Evolutionary conservation across 2,113 vertebrate genomes (phyloP).

Genomic region (Chamaea fasciata): DNA sequence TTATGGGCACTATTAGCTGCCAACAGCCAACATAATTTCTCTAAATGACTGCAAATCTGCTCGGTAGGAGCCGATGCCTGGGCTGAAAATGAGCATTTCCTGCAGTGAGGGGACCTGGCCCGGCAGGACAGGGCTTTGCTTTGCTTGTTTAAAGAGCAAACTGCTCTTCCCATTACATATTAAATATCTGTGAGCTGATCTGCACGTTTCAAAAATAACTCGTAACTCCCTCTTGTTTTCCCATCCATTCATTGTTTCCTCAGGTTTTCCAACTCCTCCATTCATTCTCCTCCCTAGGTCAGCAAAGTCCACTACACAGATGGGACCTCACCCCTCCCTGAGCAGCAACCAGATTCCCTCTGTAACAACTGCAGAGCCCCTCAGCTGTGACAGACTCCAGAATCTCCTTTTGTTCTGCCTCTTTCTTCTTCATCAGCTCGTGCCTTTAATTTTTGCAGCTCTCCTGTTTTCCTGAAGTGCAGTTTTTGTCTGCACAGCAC

Average conservation of each 20-base stretch:
- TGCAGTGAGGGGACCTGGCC: background rate
- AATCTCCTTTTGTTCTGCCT: background rate
- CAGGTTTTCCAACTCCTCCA: background rate
- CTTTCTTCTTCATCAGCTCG: background rate
- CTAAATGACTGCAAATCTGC: background rate
- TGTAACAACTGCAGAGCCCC: background rate
- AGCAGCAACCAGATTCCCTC: background rate
- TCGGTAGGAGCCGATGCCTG: background rate
- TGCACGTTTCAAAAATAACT: background rate
- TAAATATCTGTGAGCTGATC: background rate
- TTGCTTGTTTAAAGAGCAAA: background rate
- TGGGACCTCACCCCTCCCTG: background rate
- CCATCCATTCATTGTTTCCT: background rate
- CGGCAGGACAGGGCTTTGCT: accelerated
- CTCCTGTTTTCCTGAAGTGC: background rate
- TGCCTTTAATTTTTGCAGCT: background rate
- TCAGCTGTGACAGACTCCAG: background rate
- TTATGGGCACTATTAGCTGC: background rate
- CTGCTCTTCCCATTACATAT: background rate
- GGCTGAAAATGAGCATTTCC: background rate
- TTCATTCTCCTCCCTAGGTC: background rate
- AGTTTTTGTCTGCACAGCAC: background rate
- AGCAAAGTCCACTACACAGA: background rate
- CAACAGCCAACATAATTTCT: background rate
- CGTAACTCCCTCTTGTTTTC: background rate